Evolutionary conservation across 2,888 invertebrate genomes (phyloP).

Genomic region (Ceriagrion tenellum): DNA sequence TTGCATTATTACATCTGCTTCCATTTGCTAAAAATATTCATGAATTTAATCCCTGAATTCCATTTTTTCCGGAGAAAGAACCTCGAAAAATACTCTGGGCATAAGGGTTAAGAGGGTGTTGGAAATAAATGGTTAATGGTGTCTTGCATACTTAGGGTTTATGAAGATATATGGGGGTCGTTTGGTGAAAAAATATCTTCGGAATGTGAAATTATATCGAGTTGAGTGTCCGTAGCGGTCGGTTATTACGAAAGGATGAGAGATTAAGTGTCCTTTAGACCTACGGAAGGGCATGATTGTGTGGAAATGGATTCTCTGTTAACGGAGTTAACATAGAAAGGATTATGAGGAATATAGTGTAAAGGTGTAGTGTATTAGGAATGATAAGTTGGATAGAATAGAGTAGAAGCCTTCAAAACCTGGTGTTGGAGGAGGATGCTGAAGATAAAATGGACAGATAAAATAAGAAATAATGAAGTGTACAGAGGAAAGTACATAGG

Average conservation of each 20-base stretch:
- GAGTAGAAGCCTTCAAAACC: too few relatives aligned
- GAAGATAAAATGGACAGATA: too few relatives aligned
- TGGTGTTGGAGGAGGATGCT: too few relatives aligned
- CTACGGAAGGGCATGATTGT: not conserved
- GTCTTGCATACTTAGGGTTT: not conserved
- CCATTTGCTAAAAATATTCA: not conserved
- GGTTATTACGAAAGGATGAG: not conserved
- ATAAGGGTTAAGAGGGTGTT: not conserved
- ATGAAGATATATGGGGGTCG: not conserved
- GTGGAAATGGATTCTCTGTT: conserved; percentile 2
- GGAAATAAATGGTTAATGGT: conserved; percentile 28
- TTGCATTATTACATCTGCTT: not conserved
- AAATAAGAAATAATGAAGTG: too few relatives aligned
- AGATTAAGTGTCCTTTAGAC: not conserved
- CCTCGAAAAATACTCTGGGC: not conserved
- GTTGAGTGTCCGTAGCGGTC: not conserved
- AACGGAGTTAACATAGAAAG: conserved; percentile 40
- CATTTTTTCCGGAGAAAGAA: not conserved
- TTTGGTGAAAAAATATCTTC: not conserved
- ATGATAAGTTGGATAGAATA: conserved; percentile 20
- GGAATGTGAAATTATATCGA: not conserved
- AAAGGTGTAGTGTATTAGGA: conserved; percentile 4
- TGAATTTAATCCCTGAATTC: not conserved
- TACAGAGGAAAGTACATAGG: too few relatives aligned
- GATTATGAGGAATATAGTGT: not conserved